These are phyloP conservation scores for Podiceps cristatus DNA, from an alignment of 2,113 vertebrate genomes.

Conservation along the genomic window DNA sequence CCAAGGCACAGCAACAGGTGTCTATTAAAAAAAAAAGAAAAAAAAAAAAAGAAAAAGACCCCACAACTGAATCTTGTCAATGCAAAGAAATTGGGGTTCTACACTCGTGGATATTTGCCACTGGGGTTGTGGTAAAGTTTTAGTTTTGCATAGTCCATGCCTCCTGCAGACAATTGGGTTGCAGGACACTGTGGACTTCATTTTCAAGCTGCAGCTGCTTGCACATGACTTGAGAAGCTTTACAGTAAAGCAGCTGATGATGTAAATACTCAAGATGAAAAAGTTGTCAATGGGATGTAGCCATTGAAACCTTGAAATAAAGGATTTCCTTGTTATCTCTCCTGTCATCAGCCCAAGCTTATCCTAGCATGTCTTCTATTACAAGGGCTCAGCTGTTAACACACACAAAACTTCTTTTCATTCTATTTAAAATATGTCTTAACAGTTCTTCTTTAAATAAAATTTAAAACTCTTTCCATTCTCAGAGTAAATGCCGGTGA, in stretches of 20 bases:
- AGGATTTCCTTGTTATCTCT: conserved; percentile 4
- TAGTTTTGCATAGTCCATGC: neutral
- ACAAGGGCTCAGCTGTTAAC: neutral
- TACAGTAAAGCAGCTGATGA: neutral
- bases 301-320: neutral
- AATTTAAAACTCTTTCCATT: neutral
- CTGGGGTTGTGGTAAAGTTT: neutral
- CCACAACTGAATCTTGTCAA: neutral
- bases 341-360: neutral
- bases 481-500: neutral
- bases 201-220: neutral
- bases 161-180: neutral
- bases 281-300: neutral
- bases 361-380: neutral
- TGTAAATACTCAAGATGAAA: neutral
- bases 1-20: neutral
- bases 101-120: neutral
- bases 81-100: neutral
- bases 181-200: neutral
- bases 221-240: neutral
- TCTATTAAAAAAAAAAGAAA: too few relatives aligned
- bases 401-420: conserved; percentile 23
- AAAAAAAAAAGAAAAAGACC: neutral
- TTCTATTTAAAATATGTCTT: neutral
- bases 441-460: neutral